phyloP scores from a whole-genome alignment of 2,888 invertebrate species.

The Schizotus pectinicornis region DNA sequence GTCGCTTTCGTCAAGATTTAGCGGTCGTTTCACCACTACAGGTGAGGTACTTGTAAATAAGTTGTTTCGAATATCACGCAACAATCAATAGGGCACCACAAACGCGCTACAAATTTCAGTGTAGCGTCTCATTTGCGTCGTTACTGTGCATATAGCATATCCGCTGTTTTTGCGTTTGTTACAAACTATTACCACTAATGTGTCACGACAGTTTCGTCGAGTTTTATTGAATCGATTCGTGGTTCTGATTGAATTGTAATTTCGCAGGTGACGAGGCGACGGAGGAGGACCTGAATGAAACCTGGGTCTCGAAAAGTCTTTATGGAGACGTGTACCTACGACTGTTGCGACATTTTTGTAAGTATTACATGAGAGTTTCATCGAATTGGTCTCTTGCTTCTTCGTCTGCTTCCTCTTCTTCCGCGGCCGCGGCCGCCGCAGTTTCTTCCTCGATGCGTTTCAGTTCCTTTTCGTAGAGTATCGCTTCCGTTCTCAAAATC shows the following conservation, averaged over 20 bases:
- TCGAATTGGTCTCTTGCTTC: slow-evolving; percentile 21
- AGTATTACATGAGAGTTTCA: slow-evolving; percentile 5
- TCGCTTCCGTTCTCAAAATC: slow-evolving; percentile 51
- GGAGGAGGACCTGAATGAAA: background rate
- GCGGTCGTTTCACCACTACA: slow-evolving; percentile 14
- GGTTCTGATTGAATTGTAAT: slow-evolving; percentile 4
- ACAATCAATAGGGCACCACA: slow-evolving; percentile 9
- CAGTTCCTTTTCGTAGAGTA: slow-evolving; percentile 47
- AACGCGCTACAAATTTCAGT: background rate
- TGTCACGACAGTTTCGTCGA: background rate
- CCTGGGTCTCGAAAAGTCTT: background rate
- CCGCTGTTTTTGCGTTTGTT: too few relatives aligned
- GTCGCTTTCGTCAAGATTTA: slow-evolving; percentile 19
- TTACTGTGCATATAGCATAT: too few relatives aligned
- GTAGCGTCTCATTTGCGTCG: background rate
- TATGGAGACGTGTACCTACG: too few relatives aligned
- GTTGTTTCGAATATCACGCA: slow-evolving; percentile 22
- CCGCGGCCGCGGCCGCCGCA: slow-evolving; percentile 5
- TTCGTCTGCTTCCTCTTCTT: slow-evolving; percentile 9
- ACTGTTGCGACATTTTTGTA: background rate
- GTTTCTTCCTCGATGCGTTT: slow-evolving; percentile 42
- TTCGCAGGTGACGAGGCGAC: slow-evolving; percentile 15
- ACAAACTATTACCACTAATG: background rate
- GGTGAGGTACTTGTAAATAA: slow-evolving; percentile 25
- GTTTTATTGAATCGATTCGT: background rate